Evolutionary conservation across 2,888 invertebrate species (phyloP).

Genomic region (Adelognathus sp.): DNA sequence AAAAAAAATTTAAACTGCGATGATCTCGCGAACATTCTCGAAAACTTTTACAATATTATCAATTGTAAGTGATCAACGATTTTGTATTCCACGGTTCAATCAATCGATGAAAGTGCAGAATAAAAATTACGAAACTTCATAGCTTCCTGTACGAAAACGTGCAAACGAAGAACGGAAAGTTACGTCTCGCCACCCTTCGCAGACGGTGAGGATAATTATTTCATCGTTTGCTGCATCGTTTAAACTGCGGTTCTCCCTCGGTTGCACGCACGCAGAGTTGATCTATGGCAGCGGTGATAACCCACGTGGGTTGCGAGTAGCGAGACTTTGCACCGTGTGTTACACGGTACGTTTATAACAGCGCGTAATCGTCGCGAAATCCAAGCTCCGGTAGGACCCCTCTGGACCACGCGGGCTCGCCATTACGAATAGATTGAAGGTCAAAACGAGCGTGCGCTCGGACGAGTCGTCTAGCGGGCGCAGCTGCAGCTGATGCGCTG

Average conservation of each 20-base stretch:
- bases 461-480: background rate
- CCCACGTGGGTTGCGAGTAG: constrained; percentile 47
- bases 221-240: constrained; percentile 28
- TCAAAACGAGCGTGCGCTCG: constrained; percentile 39
- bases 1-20: no score
- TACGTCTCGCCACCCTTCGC: constrained; percentile 4
- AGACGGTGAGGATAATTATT: constrained; percentile 26
- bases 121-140: background rate
- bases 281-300: constrained; percentile 1
- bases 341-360: constrained; percentile 52
- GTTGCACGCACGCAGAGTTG: background rate
- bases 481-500: no score
- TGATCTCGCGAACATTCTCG: no score
- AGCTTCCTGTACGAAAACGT: no score
- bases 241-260: background rate
- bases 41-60: no score
- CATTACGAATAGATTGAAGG: constrained; percentile 59
- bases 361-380: constrained; percentile 51
- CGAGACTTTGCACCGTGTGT: constrained; percentile 14
- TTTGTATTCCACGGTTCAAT: no score
- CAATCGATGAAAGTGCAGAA: no score
- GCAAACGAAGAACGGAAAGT: background rate
- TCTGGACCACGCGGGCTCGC: constrained; percentile 34
- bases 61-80: no score
- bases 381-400: constrained; percentile 44